Percentiles rank a stretch among this genome's conserved stretches.
These are phyloP conservation scores for Acrobasis consociella DNA, from an alignment of 2,888 invertebrate species.

Conservation along the genomic window DNA sequence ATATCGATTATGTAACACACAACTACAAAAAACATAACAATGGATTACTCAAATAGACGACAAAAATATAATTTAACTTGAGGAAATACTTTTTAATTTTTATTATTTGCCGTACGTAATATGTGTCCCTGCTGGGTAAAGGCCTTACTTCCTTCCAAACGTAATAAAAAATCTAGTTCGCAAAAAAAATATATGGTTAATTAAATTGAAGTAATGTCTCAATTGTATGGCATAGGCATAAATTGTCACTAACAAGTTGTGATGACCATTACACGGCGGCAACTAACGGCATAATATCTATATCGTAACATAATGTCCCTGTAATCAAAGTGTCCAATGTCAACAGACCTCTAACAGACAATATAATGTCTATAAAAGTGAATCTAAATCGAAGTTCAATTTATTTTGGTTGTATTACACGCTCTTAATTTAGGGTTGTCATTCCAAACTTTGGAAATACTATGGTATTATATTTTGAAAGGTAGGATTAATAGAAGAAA, in stretches of 20 bases:
- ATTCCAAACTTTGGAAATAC: background rate
- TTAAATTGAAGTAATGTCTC: too few species aligned
- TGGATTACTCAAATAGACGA: too few species aligned
- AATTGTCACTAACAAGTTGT: slow-evolving; percentile 46
- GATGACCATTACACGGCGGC: slow-evolving; percentile 29
- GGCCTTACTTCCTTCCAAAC: too few species aligned
- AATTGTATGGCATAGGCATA: background rate
- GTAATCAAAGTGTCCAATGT: slow-evolving; percentile 8
- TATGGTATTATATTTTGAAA: background rate
- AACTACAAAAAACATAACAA: too few species aligned
- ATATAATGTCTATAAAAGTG: background rate
- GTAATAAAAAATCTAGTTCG: too few species aligned
- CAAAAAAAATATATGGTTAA: too few species aligned
- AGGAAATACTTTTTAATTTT: too few species aligned
- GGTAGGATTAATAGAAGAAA: too few species aligned
- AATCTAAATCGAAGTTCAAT: slow-evolving; percentile 13
- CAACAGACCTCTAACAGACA: background rate
- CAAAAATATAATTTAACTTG: too few species aligned
- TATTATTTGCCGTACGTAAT: too few species aligned
- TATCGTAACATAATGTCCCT: slow-evolving; percentile 8
- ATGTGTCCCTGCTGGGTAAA: too few species aligned
- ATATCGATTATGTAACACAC: too few species aligned
- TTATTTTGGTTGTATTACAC: slow-evolving; percentile 25
- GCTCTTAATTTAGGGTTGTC: slow-evolving; percentile 44
- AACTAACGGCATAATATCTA: slow-evolving; percentile 16